Evolutionary conservation across 1,140 invertebrate genomes (phyloP), one percentile per base, ranked within the genome.

Genomic region (Asobara japonica): DNA sequence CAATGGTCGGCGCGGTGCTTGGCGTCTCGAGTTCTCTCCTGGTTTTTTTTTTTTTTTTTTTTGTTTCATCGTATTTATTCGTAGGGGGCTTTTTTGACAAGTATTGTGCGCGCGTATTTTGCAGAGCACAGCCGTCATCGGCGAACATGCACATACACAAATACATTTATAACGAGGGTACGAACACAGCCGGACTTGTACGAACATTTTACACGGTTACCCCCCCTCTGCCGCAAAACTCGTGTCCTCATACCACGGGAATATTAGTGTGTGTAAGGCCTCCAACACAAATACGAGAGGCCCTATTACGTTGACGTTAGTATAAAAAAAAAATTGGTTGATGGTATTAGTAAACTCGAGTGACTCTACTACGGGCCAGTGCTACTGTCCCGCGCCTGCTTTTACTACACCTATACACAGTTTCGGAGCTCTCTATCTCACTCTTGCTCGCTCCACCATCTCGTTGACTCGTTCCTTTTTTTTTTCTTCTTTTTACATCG

Each of bases 71-170:
- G 27, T 51, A 69, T 25, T 22, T 69, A 65, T 70, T 38, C 48
- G 56, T 25, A 45, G 30, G 61, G 22, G 30, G 56, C 10, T 45
- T 66, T 72, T 75, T 75, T 72, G 74, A 75, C 71, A 56, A 75
- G 74, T 72, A 69, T 22, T 56, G 51, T 56, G 51, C 74, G 71
- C 74, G 74, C 74, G 74, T 70, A 72, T 72, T 75, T 72, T 41
- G 70, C 71, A 67, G 61, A n/a, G n/a, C n/a, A n/a, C 65, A 68
- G 72, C 30, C 61, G 68, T 75, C 56, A 36, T 69, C 48, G 61
- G 18, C 74, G 74, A 45, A 45, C 41, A 38, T 38, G n/a, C 36
- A 3, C 64, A 67, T 67, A 20, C 60, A 64, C 71, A n/a, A n/a
- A n/a, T n/a, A n/a, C n/a, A n/a, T n/a, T n/a, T n/a, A n/a, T 38